A percentile compares a stretch with the other conserved stretches of the same genome.
Conservation (phyloP, 2,888 invertebrate species). For the Mactromeris polynyma region DNA sequence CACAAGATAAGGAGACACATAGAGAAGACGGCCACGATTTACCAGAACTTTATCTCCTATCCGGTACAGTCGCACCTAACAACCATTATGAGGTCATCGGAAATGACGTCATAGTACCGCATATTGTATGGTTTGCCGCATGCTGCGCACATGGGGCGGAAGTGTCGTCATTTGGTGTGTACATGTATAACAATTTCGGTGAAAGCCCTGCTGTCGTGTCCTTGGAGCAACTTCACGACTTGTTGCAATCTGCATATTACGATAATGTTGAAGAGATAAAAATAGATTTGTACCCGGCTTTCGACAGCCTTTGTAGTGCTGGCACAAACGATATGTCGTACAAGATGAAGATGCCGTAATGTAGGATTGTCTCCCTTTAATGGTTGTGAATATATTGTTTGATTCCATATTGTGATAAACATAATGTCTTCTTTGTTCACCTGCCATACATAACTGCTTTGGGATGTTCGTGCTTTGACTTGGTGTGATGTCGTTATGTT, state of each 20-base stretch:
- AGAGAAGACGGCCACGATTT: constrained; percentile 64
- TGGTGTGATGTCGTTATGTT: neutral
- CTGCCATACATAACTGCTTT: neutral
- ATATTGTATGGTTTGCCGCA: constrained; percentile 80
- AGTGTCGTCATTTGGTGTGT: constrained; percentile 79
- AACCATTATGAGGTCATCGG: constrained; percentile 75
- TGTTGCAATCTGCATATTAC: constrained; percentile 77
- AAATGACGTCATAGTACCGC: constrained; percentile 81
- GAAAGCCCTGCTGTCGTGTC: constrained; percentile 75
- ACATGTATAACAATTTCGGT: constrained; percentile 76
- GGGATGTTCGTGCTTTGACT: neutral
- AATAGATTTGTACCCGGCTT: constrained; percentile 79
- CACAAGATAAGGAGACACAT: constrained; percentile 38
- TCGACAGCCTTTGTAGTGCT: constrained; percentile 77
- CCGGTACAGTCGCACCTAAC: constrained; percentile 58
- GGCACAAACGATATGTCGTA: constrained; percentile 77
- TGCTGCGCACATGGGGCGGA: constrained; percentile 80
- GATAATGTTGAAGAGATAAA: constrained; percentile 68
- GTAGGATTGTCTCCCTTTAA: neutral
- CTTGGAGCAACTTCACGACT: constrained; percentile 78
- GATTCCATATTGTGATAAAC: constrained; percentile 20
- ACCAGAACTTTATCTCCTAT: constrained; percentile 69
- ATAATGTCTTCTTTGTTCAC: neutral
- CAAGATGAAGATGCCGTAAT: constrained; percentile 43
- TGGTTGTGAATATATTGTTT: constrained; percentile 18